A percentile compares a stretch with the other conserved stretches of the same genome.
These are phyloP conservation scores for Epiperipatus broadwayi DNA, from an alignment of 2,888 invertebrate species.

Conservation along the genomic window DNA sequence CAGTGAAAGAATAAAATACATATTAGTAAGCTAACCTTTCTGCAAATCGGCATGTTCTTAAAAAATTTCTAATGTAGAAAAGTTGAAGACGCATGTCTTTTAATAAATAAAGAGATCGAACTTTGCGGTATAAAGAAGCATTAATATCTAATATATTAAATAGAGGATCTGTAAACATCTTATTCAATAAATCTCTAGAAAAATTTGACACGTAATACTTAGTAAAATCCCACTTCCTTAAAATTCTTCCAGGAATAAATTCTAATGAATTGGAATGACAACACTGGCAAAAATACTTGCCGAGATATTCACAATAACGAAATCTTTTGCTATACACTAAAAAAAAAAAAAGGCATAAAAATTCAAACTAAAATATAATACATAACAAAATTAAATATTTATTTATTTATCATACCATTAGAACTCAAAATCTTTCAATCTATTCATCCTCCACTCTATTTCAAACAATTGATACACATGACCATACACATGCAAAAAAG, in stretches of 20 bases:
- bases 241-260: slow-evolving; percentile 38
- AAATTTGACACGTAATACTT: slow-evolving; percentile 64
- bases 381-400: too few species aligned
- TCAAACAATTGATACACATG: too few species aligned
- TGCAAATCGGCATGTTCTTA: slow-evolving; percentile 47
- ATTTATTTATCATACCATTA: too few species aligned
- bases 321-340: slow-evolving; percentile 47
- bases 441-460: too few species aligned
- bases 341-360: slow-evolving; percentile 12
- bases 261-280: slow-evolving; percentile 59
- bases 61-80: slow-evolving; percentile 46
- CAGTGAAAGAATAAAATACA: too few species aligned
- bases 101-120: slow-evolving; percentile 40
- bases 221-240: slow-evolving; percentile 34
- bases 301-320: slow-evolving; percentile 62
- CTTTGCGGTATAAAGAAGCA: slow-evolving; percentile 42
- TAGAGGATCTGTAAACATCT: slow-evolving; percentile 54
- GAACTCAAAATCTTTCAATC: too few species aligned
- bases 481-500: too few species aligned
- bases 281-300: slow-evolving; percentile 64
- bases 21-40: slow-evolving; percentile 34
- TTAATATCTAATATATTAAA: slow-evolving; percentile 54
- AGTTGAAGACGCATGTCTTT: slow-evolving; percentile 44
- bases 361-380: too few species aligned
- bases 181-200: slow-evolving; percentile 50